Conservation (phyloP, 1,140 invertebrate genomes). For the Pygmarrhopalites habei region DNA sequence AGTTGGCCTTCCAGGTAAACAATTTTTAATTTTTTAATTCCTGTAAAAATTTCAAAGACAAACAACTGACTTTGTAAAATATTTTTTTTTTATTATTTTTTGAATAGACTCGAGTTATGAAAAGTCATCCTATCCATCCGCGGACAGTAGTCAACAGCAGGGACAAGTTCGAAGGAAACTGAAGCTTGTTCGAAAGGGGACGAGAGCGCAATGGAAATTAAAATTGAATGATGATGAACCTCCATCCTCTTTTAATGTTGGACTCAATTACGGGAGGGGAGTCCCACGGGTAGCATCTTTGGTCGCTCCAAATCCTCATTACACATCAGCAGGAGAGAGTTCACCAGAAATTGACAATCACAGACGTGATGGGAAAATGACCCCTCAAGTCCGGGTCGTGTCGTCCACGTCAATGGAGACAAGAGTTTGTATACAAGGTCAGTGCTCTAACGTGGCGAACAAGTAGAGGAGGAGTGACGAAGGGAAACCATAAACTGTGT, state of each 20-base stretch:
- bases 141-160: not conserved
- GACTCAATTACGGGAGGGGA: not conserved
- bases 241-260: not conserved
- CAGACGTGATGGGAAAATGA: not conserved
- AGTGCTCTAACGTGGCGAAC: conserved; percentile 32
- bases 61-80: not conserved
- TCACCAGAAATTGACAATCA: too few relatives aligned
- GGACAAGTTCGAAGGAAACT: conserved; percentile 19
- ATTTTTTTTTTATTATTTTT: not conserved
- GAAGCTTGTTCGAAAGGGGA: conserved; percentile 34
- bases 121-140: not conserved
- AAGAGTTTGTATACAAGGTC: conserved; percentile 33
- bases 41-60: not conserved
- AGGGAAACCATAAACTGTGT: too few relatives aligned
- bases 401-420: conserved; percentile 23
- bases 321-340: not conserved
- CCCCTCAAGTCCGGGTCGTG: not conserved
- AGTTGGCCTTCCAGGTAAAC: conserved; percentile 18
- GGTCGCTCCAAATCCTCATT: conserved; percentile 16
- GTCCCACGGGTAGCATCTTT: conserved; percentile 7
- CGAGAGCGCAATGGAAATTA: conserved; percentile 35
- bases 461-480: not conserved
- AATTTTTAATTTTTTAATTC: too few relatives aligned
- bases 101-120: conserved; percentile 22
- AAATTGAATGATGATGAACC: conserved; percentile 18